Conservation (phyloP, 2,888 invertebrate genomes). For the Nowickia ferox region DNA sequence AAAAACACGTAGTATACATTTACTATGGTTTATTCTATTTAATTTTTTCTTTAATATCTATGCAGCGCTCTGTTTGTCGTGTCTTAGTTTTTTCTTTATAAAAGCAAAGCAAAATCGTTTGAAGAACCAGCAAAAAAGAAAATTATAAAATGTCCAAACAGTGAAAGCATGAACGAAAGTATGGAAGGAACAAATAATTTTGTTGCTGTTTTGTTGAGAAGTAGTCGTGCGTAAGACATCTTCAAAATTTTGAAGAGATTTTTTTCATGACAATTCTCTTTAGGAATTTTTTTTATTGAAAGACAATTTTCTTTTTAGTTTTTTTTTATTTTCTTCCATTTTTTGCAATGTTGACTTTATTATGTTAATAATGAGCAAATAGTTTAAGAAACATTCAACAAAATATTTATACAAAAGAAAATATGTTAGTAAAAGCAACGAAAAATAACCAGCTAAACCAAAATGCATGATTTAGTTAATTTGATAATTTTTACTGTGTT, state of each 20-base stretch:
- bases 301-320: neutral
- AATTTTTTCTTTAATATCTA: neutral
- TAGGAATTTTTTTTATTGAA: too few relatives aligned
- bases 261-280: constrained; percentile 14
- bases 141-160: constrained; percentile 38
- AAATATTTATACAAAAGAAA: neutral
- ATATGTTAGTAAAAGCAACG: neutral
- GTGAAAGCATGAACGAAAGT: constrained; percentile 33
- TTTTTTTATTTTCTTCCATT: neutral
- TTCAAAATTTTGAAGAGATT: constrained; percentile 21
- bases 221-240: constrained; percentile 50
- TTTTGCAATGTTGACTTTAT: constrained; percentile 3
- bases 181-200: constrained; percentile 50
- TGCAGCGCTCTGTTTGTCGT: neutral
- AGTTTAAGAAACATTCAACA: constrained; percentile 3
- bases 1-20: neutral
- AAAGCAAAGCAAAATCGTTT: neutral
- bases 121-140: neutral
- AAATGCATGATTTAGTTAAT: too few relatives aligned
- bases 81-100: neutral
- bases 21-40: neutral
- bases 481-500: too few relatives aligned
- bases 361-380: constrained; percentile 9
- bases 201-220: constrained; percentile 24
- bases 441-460: too few relatives aligned